Evolutionary conservation across 2,797 vertebrate genomes (phyloP), one percentile per base, ranked within the genome.

Genomic region (Tiaroga cobitis): DNA sequence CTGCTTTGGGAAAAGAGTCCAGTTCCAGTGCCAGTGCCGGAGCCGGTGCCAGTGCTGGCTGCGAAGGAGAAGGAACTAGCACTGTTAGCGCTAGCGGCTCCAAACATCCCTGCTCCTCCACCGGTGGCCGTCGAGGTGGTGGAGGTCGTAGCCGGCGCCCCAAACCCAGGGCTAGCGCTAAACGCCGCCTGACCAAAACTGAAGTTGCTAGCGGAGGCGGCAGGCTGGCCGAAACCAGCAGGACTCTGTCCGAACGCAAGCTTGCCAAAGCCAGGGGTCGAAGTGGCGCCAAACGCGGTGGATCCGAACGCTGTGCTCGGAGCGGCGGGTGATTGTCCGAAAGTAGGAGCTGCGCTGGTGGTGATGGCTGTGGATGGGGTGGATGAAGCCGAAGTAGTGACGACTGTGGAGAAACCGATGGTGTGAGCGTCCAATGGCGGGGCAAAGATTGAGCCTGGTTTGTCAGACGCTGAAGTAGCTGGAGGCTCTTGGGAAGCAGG

Each of bases 11-110:
- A 97, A 54, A 99, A 99, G 2, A 97, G 89, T 49, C 46, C 46
- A 49, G 43, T 15, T 0, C 92, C 93, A 0, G 94, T 41, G 29
- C 94, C 90, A 0, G 92, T 88, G 2, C 93, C 91, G 89, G 95
- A 89, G 87, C 91, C 92, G 83, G 93, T 84, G 6, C 84, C 78
- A 46, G 43, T 46, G 0, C 93, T 88, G 4, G 92, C 90, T 32
- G 95, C 96, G 0, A 99, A 99, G 0, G 97, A 96, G 90, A 99
- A 99, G 24, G 96, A 96, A 87, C 92, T 92, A 46, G 95, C 91
- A 0, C 93, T 95, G 87, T 92, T 93, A 29, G 94, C 92, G 0
- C 95, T 92, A 0, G 95, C 79, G 0, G 95, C 81, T 0, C 97
- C 97, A 0, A 99, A 99, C 46, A 96, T 93, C 9, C 81, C 92